Conservation (phyloP, 2,888 invertebrate genomes). For the Eurois occulta region DNA sequence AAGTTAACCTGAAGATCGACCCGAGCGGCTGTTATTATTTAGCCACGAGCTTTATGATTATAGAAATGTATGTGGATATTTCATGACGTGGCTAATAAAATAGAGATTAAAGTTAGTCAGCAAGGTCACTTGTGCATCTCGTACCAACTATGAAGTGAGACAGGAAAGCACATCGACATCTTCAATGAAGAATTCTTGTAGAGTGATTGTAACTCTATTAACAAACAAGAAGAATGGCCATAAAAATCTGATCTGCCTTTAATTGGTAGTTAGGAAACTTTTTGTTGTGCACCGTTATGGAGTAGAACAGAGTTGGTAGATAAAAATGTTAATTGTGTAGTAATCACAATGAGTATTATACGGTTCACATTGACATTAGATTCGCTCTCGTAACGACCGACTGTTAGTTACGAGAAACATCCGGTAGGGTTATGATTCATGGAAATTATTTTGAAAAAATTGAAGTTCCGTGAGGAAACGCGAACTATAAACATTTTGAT, state of each 20-base stretch:
- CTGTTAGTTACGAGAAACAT: conserved; percentile 80
- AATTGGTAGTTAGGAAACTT: conserved; percentile 48
- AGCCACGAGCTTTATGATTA: too few relatives aligned
- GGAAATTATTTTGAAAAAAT: conserved; percentile 71
- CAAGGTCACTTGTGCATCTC: too few relatives aligned
- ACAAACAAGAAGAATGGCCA: neutral
- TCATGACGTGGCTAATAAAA: neutral
- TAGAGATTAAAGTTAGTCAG: neutral
- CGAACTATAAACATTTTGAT: too few relatives aligned
- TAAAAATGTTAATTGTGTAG: conserved; percentile 68
- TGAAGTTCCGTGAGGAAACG: conserved; percentile 64
- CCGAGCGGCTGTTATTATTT: too few relatives aligned
- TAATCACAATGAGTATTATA: conserved; percentile 68
- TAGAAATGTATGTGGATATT: neutral
- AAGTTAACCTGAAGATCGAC: too few relatives aligned
- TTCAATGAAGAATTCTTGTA: neutral
- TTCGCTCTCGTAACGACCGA: conserved; percentile 71
- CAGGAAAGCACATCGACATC: neutral
- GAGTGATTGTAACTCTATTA: neutral
- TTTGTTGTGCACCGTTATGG: conserved; percentile 62
- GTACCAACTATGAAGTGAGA: neutral
- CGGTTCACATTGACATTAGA: conserved; percentile 77
- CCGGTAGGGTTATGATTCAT: conserved; percentile 71
- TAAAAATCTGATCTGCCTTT: conserved; percentile 19
- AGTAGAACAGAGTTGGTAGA: conserved; percentile 43